A percentile compares a stretch with the other conserved stretches of the same genome.
Evolutionary conservation across 2,113 vertebrate species (phyloP).

Genomic region (Leucosticte australis): DNA sequence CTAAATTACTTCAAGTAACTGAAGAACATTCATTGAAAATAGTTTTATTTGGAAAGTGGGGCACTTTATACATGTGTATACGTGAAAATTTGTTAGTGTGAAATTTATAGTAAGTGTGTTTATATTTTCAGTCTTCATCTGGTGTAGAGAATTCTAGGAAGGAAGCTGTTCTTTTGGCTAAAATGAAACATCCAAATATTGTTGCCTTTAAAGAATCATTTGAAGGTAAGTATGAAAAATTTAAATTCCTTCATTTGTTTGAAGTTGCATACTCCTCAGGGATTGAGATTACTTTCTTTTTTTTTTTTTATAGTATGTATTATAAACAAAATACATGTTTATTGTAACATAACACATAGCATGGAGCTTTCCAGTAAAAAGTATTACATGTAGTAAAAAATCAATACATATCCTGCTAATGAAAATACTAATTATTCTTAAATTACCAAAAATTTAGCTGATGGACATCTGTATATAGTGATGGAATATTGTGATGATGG

Average conservation of each 20-base stretch:
- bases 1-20: not conserved
- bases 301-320: not conserved
- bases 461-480: slow-evolving; percentile 85
- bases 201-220: slow-evolving; percentile 88
- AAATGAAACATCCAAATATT: slow-evolving; percentile 90
- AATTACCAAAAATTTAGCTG: slow-evolving; percentile 70
- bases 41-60: not conserved
- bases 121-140: slow-evolving; percentile 74
- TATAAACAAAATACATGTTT: not conserved
- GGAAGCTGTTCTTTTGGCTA: slow-evolving; percentile 87
- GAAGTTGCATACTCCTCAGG: not conserved
- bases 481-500: slow-evolving; percentile 93
- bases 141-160: slow-evolving; percentile 74
- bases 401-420: not conserved
- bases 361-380: not conserved
- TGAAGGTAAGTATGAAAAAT: slow-evolving; percentile 78
- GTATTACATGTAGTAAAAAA: not conserved
- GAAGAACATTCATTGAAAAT: not conserved
- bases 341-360: not conserved
- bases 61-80: not conserved
- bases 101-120: not conserved
- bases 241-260: not conserved
- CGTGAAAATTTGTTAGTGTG: not conserved
- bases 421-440: slow-evolving; percentile 16
- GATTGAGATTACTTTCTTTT: not conserved